A percentile compares a stretch with the other conserved stretches of the same genome.
These are phyloP conservation scores for Anthoscopus minutus DNA, from an alignment of 2,113 vertebrate species.

Conservation along the genomic window DNA sequence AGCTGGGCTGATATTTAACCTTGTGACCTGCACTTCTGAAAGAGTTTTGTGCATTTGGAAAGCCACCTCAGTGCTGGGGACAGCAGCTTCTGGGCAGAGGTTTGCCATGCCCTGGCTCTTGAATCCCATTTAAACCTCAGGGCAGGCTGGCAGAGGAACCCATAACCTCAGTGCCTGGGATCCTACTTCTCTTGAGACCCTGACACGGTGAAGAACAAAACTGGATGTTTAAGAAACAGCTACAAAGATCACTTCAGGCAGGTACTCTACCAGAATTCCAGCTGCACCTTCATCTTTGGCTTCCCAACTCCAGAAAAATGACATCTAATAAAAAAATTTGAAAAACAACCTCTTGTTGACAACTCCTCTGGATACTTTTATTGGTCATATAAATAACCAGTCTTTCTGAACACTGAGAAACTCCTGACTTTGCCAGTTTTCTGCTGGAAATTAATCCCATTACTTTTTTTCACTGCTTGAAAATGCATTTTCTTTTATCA, in stretches of 20 bases:
- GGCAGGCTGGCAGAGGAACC: neutral
- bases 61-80: neutral
- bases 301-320: neutral
- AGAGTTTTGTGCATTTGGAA: neutral
- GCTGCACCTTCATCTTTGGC: neutral
- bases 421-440: neutral
- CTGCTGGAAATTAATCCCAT: neutral
- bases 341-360: neutral
- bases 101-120: neutral
- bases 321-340: neutral
- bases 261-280: neutral
- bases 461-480: neutral
- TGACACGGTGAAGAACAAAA: neutral
- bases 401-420: neutral
- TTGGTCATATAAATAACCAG: neutral
- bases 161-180: too few relatives aligned
- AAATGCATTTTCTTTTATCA: constrained; percentile 40
- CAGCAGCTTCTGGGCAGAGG: neutral
- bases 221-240: neutral
- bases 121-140: rapidly evolving
- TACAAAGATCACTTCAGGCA: neutral
- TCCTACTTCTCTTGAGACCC: neutral
- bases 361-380: neutral
- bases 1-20: neutral
- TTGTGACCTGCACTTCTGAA: neutral